Evolutionary conservation across 1,140 invertebrate genomes (phyloP).

Genomic region (Gyrodactylus salaris): DNA sequence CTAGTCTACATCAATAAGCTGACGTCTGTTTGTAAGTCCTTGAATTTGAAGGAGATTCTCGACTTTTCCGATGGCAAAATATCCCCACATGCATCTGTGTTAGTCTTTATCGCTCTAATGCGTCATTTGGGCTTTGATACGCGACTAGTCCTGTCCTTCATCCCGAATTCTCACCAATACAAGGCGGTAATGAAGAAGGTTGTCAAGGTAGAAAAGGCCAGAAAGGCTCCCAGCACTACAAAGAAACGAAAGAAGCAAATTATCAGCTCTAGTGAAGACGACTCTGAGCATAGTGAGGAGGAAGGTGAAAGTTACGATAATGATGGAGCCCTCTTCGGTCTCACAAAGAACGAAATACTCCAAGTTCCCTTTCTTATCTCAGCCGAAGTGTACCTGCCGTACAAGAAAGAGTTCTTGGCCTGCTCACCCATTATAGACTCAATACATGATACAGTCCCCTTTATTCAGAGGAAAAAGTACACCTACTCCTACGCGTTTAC

Average conservation of each 20-base stretch:
- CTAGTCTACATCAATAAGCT: not conserved
- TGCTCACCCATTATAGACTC: not conserved
- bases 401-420: not conserved
- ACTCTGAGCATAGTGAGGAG: not conserved
- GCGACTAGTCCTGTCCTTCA: not conserved
- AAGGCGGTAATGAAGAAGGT: not conserved
- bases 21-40: not conserved
- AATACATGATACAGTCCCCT: not conserved
- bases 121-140: not conserved
- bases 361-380: not conserved
- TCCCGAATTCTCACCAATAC: not conserved
- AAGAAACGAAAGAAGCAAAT: not conserved
- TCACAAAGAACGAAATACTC: not conserved
- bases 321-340: no score
- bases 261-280: not conserved
- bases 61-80: not conserved
- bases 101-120: not conserved
- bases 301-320: not conserved
- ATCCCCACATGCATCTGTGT: not conserved
- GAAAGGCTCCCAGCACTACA: not conserved
- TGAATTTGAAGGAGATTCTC: not conserved
- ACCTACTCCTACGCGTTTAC: not conserved
- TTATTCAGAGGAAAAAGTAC: not conserved
- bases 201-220: no score
- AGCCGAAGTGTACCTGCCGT: not conserved